Evolutionary conservation across 2,888 invertebrate species (phyloP).

Genomic region (Belgica antarctica): DNA sequence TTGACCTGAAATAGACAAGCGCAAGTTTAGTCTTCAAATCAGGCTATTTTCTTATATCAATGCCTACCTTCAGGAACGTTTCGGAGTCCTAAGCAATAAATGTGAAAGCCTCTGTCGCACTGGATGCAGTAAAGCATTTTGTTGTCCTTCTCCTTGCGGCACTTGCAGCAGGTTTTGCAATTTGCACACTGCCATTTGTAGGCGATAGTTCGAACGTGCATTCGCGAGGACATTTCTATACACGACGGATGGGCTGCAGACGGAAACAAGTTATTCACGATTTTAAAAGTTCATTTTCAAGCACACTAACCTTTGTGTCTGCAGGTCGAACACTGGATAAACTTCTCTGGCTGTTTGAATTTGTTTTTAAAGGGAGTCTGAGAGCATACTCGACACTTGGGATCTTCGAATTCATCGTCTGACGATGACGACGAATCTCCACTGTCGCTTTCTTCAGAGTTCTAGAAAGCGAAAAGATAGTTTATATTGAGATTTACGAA

Average conservation of each 20-base stretch:
- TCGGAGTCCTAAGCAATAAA: conserved; percentile 81
- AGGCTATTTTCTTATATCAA: background rate
- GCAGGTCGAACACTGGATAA: conserved; percentile 62
- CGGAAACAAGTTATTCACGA: conserved; percentile 44
- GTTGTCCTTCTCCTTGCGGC: conserved; percentile 76
- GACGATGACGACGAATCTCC: conserved; percentile 45
- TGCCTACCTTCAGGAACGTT: conserved; percentile 72
- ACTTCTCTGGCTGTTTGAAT: conserved; percentile 61
- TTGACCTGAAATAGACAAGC: conserved; percentile 57
- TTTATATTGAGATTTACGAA: too few species aligned
- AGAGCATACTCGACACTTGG: conserved; percentile 62
- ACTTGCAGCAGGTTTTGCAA: conserved; percentile 86
- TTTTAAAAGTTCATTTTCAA: background rate
- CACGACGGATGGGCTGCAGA: conserved; percentile 78
- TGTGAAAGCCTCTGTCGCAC: conserved; percentile 92
- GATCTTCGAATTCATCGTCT: conserved; percentile 49
- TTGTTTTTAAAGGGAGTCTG: conserved; percentile 61
- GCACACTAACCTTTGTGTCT: conserved; percentile 58
- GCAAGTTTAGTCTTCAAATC: conserved; percentile 37
- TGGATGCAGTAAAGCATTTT: conserved; percentile 93
- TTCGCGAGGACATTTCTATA: conserved; percentile 77
- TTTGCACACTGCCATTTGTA: conserved; percentile 94
- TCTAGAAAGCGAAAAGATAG: conserved; percentile 47
- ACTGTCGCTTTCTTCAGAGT: too few species aligned
- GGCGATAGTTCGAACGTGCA: conserved; percentile 76